Base-by-base conservation (phyloP, 2,113 vertebrate species). In the Lucifuga dentata region DNA sequence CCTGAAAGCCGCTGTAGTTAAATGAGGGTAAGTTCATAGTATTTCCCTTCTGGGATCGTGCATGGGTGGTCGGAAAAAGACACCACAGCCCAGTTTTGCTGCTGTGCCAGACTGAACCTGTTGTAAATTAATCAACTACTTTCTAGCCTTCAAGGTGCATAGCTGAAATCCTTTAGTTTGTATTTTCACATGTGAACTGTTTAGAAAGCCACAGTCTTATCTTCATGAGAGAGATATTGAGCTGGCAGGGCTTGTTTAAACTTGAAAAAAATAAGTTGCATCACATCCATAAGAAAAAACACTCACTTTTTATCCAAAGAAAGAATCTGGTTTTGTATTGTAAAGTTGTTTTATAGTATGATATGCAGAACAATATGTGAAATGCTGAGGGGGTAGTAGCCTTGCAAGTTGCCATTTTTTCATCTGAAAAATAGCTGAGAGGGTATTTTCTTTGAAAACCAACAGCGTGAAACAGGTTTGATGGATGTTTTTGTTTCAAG, bases 401-500 rank as follows among this genome's bases (percentile, higher is more conserved):
- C 16, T 40, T 67, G 45, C 38, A 2, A 67, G 55, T 67, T 65
- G 58, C 66, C 61, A 77, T 53, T 76, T 78, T 85, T 57, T 80
- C 9, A n/a, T 67, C 79, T 73, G 51, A 33, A 64, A 74, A 57
- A 70, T 7, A 45, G 11, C 19, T 20, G 43, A 29, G 9, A 2
- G 20, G 20, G 11, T 45, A 8, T 68, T 76, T 82, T 57, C 41
- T 73, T 72, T 77, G 49, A 74, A 73, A 81, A 65, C 73, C 71
- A 83, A 70, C 51, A 71, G 21, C 69, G 51, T 68, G 63, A 80
- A 65, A 49, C 48, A 55, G 74, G 56, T 64, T 33, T 33, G 45
- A 58, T 75, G 21, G 50, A 68, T 83, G 62, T 73, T 79, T 76
- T 69, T 72, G 48, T 84, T 88, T 84, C 63, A 73, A 74, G 58